These are phyloP conservation scores for Caenorhabditis inopinata DNA, from an alignment of 1,140 invertebrate genomes.

Conservation along the genomic window DNA sequence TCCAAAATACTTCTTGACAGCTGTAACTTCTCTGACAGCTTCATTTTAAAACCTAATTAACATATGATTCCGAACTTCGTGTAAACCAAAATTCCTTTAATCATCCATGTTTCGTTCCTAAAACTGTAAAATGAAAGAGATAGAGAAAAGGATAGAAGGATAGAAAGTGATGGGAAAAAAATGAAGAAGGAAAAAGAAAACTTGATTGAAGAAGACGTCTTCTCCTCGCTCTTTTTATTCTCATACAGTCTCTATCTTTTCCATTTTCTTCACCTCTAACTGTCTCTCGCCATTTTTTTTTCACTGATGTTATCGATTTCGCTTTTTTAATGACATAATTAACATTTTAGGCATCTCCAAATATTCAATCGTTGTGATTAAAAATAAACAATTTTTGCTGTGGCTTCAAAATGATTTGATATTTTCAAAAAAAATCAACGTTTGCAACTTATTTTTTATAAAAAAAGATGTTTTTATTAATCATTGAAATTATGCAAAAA, in stretches of 20 bases:
- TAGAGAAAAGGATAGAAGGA: constrained; percentile 18
- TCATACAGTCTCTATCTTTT: neutral
- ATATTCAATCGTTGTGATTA: too few species aligned
- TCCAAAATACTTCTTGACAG: too few species aligned
- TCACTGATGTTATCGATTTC: neutral
- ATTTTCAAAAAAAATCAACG: too few species aligned
- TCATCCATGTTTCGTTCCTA: neutral
- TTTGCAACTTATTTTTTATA: too few species aligned
- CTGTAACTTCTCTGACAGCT: too few species aligned
- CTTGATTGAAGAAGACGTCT: constrained; percentile 23
- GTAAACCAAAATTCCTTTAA: neutral
- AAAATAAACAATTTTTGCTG: too few species aligned
- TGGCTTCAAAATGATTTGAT: too few species aligned
- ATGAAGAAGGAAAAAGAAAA: neutral
- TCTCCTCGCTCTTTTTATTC: neutral
- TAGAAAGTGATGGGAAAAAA: neutral
- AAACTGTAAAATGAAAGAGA: neutral
- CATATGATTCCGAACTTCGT: neutral
- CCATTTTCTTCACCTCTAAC: neutral
- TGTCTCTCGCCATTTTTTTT: neutral
- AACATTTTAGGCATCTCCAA: too few species aligned
- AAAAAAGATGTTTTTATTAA: too few species aligned
- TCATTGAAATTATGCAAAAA: too few species aligned
- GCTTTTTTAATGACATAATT: neutral
- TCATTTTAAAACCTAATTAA: too few species aligned